Conservation (phyloP, 2,113 vertebrate genomes). For the Australoheros scitulus region DNA sequence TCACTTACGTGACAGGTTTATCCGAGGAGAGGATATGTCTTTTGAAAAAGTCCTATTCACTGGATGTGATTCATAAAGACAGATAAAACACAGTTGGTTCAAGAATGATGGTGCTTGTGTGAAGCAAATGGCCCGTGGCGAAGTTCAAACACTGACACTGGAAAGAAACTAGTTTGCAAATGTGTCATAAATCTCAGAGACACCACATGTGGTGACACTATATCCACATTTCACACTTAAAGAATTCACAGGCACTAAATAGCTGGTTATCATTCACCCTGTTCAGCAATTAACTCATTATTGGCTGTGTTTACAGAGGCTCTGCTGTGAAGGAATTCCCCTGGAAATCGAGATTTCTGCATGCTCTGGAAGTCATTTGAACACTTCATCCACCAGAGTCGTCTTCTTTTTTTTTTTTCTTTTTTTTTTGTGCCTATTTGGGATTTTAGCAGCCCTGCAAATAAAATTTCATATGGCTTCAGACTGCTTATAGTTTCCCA, state of each 20-base stretch:
- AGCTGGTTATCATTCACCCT: slow-evolving; percentile 71
- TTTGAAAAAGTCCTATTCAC: slow-evolving; percentile 32
- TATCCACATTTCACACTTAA: slow-evolving; percentile 72
- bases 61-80: slow-evolving; percentile 54
- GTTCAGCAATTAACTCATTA: slow-evolving; percentile 75
- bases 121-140: slow-evolving; percentile 68
- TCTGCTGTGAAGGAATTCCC: slow-evolving; percentile 72
- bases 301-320: slow-evolving; percentile 73
- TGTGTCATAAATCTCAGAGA: slow-evolving; percentile 76
- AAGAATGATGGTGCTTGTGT: slow-evolving; percentile 75
- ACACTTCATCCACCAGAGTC: slow-evolving; percentile 30
- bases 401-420: slow-evolving; percentile 30
- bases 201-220: slow-evolving; percentile 36
- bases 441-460: slow-evolving; percentile 13
- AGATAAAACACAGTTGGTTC: slow-evolving; percentile 58
- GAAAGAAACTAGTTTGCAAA: slow-evolving; percentile 67
- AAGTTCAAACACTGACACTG: slow-evolving; percentile 68
- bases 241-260: slow-evolving; percentile 58
- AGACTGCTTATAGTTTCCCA: slow-evolving; percentile 29
- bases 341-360: slow-evolving; percentile 69
- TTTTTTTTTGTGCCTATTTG: slow-evolving; percentile 11
- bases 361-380: slow-evolving; percentile 70
- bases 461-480: slow-evolving; percentile 33
- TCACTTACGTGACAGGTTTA: slow-evolving; percentile 67
- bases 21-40: slow-evolving; percentile 55